Percentiles rank a stretch among this genome's conserved stretches.
These are phyloP conservation scores for Oryctes rhinoceros DNA, from an alignment of 1,140 invertebrate genomes.

Conservation along the genomic window DNA sequence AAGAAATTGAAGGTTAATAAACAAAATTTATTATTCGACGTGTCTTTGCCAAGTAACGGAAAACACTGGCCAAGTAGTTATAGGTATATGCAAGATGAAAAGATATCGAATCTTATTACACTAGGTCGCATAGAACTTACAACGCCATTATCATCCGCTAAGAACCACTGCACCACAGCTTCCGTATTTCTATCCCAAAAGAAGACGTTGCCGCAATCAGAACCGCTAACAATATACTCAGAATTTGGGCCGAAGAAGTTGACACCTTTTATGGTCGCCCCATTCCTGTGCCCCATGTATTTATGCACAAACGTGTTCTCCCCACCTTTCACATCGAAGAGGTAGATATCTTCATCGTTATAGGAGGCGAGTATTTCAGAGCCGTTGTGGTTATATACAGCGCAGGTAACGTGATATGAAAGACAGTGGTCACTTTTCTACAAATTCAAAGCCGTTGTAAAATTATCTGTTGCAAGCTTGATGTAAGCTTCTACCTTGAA, in stretches of 20 bases:
- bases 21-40: not conserved
- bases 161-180: constrained; percentile 86
- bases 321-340: constrained; percentile 76
- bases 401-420: constrained; percentile 79
- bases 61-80: too few relatives aligned
- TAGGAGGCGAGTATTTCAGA: constrained; percentile 91
- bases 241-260: constrained; percentile 92
- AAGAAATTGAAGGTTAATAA: not conserved
- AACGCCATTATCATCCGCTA: constrained; percentile 85
- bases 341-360: constrained; percentile 93
- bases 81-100: too few relatives aligned
- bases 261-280: constrained; percentile 89
- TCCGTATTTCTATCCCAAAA: constrained; percentile 93
- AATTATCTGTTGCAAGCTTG: not conserved
- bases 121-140: constrained; percentile 65
- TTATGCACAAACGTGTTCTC: constrained; percentile 66
- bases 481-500: constrained; percentile 44
- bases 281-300: constrained; percentile 84
- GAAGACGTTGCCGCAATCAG: constrained; percentile 94
- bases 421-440: constrained; percentile 38
- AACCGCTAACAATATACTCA: constrained; percentile 92
- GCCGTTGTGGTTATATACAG: constrained; percentile 91
- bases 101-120: too few relatives aligned
- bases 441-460: not conserved
- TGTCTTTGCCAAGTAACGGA: not conserved